These are phyloP conservation scores for Nomada lathburiana DNA, from an alignment of 2,888 invertebrate species.

Conservation along the genomic window DNA sequence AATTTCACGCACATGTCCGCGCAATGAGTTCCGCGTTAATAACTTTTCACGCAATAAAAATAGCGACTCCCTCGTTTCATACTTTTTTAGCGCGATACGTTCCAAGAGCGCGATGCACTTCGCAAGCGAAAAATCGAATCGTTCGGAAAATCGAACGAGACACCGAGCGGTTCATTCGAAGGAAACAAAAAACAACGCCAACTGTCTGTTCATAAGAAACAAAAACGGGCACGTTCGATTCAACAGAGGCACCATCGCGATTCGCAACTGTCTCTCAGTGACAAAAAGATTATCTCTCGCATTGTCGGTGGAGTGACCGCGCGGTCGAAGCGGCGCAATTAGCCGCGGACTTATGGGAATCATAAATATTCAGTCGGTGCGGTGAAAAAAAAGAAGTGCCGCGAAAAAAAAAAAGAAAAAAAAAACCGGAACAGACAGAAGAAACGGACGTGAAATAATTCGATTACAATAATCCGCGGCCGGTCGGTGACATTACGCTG, in stretches of 20 bases:
- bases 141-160: too few relatives aligned
- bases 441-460: constrained; percentile 51
- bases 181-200: background rate
- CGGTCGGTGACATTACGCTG: constrained; percentile 58
- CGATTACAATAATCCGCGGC: constrained; percentile 66
- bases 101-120: too few relatives aligned
- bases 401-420: constrained; percentile 47
- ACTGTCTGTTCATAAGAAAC: background rate
- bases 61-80: too few relatives aligned
- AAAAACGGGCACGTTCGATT: background rate
- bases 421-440: background rate
- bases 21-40: too few relatives aligned
- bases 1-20: too few relatives aligned
- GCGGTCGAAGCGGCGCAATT: constrained; percentile 35
- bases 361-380: constrained; percentile 50
- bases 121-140: too few relatives aligned
- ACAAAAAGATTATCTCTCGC: constrained; percentile 25
- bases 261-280: background rate
- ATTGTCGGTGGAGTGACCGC: constrained; percentile 7
- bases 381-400: constrained; percentile 4
- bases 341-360: constrained; percentile 49
- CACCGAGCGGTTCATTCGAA: background rate
- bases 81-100: too few relatives aligned
- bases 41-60: too few relatives aligned
- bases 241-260: background rate